phyloP scores from a whole-genome alignment of 2,113 vertebrate species.

The Bungarus multicinctus region DNA sequence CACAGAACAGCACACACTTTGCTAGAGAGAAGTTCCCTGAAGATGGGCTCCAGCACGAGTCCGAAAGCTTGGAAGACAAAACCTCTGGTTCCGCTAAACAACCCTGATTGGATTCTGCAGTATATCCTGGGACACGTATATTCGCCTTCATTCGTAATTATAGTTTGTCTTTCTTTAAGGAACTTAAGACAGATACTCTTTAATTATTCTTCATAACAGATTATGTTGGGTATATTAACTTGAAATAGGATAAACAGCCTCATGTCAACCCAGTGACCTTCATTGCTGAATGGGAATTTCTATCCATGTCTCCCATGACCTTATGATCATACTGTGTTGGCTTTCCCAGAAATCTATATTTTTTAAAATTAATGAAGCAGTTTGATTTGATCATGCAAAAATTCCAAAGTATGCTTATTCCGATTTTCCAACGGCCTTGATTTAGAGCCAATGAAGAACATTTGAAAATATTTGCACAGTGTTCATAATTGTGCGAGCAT shows the following conservation, averaged over 20 bases:
- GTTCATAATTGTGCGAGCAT: too few species aligned
- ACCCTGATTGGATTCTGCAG: too few species aligned
- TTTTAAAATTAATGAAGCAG: not conserved
- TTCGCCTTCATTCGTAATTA: not conserved
- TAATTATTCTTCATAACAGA: not conserved
- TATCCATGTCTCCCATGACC: not conserved
- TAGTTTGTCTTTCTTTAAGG: not conserved
- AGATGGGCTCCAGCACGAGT: too few species aligned
- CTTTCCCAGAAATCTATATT: not conserved
- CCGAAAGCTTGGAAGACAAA: too few species aligned
- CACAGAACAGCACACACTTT: too few species aligned
- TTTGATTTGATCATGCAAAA: not conserved
- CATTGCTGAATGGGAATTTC: not conserved
- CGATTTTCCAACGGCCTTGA: not conserved
- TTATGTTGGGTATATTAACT: not conserved
- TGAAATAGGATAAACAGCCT: not conserved
- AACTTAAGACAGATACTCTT: not conserved
- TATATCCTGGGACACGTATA: too few species aligned
- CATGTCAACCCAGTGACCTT: not conserved
- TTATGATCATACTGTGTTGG: not conserved
- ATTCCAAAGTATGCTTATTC: not conserved
- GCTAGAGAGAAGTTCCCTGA: too few species aligned
- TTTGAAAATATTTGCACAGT: not conserved
- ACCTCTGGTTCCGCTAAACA: too few species aligned
- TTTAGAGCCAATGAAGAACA: not conserved